Percentiles rank a stretch among this genome's conserved stretches.
phyloP scores from a whole-genome alignment of 2,888 invertebrate species.

The Drymonia ruficornis region DNA sequence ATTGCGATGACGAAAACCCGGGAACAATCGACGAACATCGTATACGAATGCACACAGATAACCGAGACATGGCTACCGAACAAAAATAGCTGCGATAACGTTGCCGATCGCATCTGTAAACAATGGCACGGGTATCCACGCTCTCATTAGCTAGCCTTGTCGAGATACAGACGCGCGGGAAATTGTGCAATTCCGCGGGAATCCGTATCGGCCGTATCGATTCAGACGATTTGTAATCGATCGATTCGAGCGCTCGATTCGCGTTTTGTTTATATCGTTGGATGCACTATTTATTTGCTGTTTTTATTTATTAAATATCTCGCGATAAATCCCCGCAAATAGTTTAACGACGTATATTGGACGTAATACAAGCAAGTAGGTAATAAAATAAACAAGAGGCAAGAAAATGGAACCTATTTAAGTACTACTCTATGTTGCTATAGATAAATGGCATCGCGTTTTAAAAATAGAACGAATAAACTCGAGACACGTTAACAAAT shows the following conservation, averaged over 20 bases:
- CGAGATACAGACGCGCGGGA: conserved; percentile 52
- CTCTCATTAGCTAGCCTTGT: conserved; percentile 80
- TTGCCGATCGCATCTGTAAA: conserved; percentile 74
- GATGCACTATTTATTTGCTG: conserved; percentile 6
- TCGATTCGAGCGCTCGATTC: conserved; percentile 48
- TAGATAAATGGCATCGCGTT: background rate
- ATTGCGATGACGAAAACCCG: conserved; percentile 68
- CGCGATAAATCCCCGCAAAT: no score
- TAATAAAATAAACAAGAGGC: no score
- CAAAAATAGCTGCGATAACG: conserved; percentile 78
- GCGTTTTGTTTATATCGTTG: conserved; percentile 36
- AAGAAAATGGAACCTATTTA: no score
- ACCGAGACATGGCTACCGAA: conserved; percentile 77
- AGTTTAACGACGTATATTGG: no score
- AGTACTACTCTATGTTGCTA: no score
- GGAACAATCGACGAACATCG: conserved; percentile 69
- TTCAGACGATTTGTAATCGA: conserved; percentile 66
- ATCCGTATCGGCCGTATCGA: conserved; percentile 67
- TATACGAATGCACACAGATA: conserved; percentile 70
- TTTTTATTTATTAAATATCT: no score
- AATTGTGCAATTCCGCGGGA: conserved; percentile 74
- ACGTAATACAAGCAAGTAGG: no score
- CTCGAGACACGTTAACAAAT: conserved; percentile 45
- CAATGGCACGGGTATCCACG: conserved; percentile 77
- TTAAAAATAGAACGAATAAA: conserved; percentile 17